Evolutionary conservation across 2,113 vertebrate genomes (phyloP).

Genomic region (Irena cyanogastra): DNA sequence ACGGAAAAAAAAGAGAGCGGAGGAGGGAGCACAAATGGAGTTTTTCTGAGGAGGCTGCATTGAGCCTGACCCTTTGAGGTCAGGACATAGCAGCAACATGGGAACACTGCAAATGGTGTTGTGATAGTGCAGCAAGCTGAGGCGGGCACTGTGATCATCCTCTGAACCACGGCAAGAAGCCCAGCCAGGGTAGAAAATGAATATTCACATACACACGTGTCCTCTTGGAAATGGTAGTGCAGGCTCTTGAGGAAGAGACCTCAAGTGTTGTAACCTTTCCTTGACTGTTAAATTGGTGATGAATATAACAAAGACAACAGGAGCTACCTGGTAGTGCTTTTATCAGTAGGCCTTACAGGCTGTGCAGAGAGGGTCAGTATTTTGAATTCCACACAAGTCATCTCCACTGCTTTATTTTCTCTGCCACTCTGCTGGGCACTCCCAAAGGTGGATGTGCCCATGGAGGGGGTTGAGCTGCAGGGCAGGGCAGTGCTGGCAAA

Average conservation of each 20-base stretch:
- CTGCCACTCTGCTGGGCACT: not conserved
- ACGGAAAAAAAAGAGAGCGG: not conserved
- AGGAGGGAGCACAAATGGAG: not conserved
- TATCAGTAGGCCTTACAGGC: not conserved
- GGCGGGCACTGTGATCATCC: not conserved
- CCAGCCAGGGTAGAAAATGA: not conserved
- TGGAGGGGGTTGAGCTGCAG: not conserved
- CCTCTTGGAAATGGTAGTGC: not conserved
- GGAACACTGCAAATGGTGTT: not conserved
- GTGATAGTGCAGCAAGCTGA: not conserved
- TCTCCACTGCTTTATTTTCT: not conserved
- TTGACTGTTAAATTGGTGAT: not conserved
- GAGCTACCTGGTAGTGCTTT: not conserved
- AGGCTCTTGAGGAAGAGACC: not conserved
- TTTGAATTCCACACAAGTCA: not conserved
- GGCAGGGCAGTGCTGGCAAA: not conserved
- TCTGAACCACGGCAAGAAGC: not conserved
- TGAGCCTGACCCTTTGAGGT: slow-evolving; percentile 10
- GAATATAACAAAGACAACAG: not conserved
- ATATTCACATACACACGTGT: not conserved
- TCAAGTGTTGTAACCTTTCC: not conserved
- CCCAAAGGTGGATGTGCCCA: not conserved
- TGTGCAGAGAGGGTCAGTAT: not conserved
- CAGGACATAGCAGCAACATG: not conserved
- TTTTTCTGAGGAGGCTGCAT: not conserved